phyloP scores from a whole-genome alignment of 2,113 vertebrate genomes.

The Channa argus region DNA sequence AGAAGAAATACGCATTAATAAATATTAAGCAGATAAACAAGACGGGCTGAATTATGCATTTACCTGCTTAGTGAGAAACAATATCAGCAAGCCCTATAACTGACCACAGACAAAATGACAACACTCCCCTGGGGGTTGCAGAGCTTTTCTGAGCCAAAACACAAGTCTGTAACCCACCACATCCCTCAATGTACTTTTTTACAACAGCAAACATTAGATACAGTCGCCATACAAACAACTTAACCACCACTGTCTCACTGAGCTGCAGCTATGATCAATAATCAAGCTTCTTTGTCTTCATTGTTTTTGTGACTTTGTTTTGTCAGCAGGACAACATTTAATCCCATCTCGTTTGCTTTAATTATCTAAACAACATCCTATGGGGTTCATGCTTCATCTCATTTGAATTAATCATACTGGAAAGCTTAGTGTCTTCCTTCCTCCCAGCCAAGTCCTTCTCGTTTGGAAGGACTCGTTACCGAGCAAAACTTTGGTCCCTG shows the following conservation, averaged over 20 bases:
- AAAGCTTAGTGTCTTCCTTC: slow-evolving; percentile 50
- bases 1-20: slow-evolving; percentile 27
- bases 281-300: slow-evolving; percentile 13
- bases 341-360: slow-evolving; percentile 52
- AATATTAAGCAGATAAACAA: slow-evolving; percentile 20
- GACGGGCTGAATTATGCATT: slow-evolving; percentile 8
- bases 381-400: slow-evolving; percentile 58
- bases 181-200: slow-evolving; percentile 22
- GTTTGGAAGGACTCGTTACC: slow-evolving; percentile 50
- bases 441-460: slow-evolving; percentile 46
- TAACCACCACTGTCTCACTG: slow-evolving; percentile 11
- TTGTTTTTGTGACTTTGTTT: slow-evolving; percentile 62
- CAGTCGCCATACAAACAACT: neutral
- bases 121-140: neutral
- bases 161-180: slow-evolving; percentile 8
- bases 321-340: slow-evolving; percentile 55
- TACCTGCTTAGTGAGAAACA: slow-evolving; percentile 6
- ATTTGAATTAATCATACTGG: slow-evolving; percentile 63
- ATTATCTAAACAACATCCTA: slow-evolving; percentile 59
- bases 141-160: slow-evolving; percentile 25
- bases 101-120: slow-evolving; percentile 4
- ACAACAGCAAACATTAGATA: slow-evolving; percentile 10
- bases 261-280: slow-evolving; percentile 5
- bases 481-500: slow-evolving; percentile 34
- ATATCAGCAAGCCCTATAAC: slow-evolving; percentile 9